phyloP scores from a whole-genome alignment of 2,113 vertebrate genomes.

The Dasypus novemcinctus region DNA sequence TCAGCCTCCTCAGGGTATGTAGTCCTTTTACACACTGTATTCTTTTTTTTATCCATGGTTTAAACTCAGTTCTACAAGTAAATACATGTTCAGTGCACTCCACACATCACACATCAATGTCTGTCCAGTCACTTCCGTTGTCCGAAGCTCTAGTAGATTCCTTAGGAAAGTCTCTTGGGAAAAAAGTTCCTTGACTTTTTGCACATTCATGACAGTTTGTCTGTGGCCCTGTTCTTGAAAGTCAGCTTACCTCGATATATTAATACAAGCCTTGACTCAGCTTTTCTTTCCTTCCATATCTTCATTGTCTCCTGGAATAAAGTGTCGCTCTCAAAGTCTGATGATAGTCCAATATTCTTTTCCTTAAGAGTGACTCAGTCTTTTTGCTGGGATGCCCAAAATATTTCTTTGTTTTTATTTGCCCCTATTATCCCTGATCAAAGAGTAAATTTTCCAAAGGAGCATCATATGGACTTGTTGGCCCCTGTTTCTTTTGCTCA shows the following conservation, averaged over 20 bases:
- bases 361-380: not conserved
- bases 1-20: not conserved
- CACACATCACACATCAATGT: not conserved
- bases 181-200: not conserved
- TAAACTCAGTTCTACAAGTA: not conserved
- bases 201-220: not conserved
- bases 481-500: not conserved
- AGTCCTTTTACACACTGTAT: not conserved
- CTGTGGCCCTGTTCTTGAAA: not conserved
- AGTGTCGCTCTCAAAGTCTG: not conserved
- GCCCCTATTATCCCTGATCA: not conserved
- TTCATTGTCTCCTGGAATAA: not conserved
- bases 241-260: not conserved
- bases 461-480: not conserved
- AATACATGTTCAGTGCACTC: not conserved
- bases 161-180: not conserved
- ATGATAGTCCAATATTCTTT: not conserved
- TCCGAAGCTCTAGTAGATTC: not conserved
- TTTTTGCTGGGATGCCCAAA: not conserved
- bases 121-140: not conserved
- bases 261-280: not conserved
- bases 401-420: not conserved
- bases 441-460: not conserved
- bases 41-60: not conserved
- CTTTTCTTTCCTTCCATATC: not conserved